These are phyloP conservation scores for Knipowitschia caucasica DNA, from an alignment of 2,797 vertebrate species.

Conservation along the genomic window DNA sequence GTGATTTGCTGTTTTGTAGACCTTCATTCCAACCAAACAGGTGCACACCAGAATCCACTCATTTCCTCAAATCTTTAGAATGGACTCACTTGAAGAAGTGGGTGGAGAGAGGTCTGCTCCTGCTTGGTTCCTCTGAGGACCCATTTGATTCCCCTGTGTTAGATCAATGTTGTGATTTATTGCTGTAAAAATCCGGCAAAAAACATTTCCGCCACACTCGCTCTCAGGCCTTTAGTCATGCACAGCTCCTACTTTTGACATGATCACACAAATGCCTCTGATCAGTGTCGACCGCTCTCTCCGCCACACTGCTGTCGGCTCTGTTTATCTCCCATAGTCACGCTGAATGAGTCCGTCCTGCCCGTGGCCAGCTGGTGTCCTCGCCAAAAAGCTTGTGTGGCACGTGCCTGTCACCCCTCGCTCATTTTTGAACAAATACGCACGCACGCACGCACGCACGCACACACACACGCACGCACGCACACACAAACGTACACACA, in stretches of 20 bases:
- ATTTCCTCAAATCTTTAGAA: too few relatives aligned
- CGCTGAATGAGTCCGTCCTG: constrained; percentile 43
- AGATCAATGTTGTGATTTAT: too few relatives aligned
- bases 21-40: too few relatives aligned
- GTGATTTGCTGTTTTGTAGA: too few relatives aligned
- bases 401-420: constrained; percentile 6
- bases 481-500: too few relatives aligned
- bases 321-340: constrained; percentile 44
- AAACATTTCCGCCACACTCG: too few relatives aligned
- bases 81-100: too few relatives aligned
- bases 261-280: constrained; percentile 20
- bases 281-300: constrained; percentile 17
- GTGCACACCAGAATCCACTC: too few relatives aligned
- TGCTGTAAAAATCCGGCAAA: too few relatives aligned
- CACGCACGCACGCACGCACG: constrained; percentile 10
- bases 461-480: constrained; percentile 15
- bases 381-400: constrained; percentile 40
- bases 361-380: constrained; percentile 55
- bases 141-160: too few relatives aligned
- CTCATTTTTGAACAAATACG: constrained; percentile 8
- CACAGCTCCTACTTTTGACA: constrained; percentile 3
- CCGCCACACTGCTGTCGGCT: constrained; percentile 16
- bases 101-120: too few relatives aligned
- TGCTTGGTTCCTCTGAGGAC: too few relatives aligned
- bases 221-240: neutral